Evolutionary conservation across 2,888 invertebrate genomes (phyloP).

Genomic region (Drosophila aldrichi): DNA sequence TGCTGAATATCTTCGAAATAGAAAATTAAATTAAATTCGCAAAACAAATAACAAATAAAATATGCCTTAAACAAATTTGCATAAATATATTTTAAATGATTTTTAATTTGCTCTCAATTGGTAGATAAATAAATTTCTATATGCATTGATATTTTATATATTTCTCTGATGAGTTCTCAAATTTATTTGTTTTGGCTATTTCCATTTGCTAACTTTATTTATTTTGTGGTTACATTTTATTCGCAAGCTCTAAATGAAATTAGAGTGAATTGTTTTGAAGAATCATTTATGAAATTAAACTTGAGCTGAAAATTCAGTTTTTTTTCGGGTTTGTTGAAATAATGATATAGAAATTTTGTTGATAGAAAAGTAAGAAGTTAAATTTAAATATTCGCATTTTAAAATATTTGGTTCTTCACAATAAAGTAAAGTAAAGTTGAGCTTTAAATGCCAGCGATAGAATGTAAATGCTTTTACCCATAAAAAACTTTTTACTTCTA

Average conservation of each 20-base stretch:
- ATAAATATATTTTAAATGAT: slow-evolving; percentile 15
- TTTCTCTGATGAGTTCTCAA: neutral
- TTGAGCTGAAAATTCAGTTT: neutral
- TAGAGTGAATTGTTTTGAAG: neutral
- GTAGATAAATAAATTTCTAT: neutral
- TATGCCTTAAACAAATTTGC: neutral
- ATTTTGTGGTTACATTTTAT: neutral
- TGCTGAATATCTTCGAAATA: slow-evolving; percentile 31
- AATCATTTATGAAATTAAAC: neutral
- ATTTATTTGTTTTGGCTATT: neutral
- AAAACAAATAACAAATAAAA: slow-evolving; percentile 30
- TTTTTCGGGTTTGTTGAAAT: neutral
- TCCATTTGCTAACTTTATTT: neutral
- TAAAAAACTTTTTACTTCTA: too few relatives aligned
- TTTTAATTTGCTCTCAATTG: slow-evolving; percentile 18
- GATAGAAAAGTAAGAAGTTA: too few relatives aligned
- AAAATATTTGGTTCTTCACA: neutral
- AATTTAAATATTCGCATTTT: neutral
- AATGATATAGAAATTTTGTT: too few relatives aligned
- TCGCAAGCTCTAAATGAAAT: neutral
- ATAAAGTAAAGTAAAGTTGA: too few relatives aligned
- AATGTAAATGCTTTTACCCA: neutral
- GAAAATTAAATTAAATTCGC: slow-evolving; percentile 38
- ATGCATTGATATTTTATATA: neutral
- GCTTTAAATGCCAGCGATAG: too few relatives aligned